phyloP scores from a whole-genome alignment of 2,797 vertebrate genomes.

The Champsocephalus gunnari region DNA sequence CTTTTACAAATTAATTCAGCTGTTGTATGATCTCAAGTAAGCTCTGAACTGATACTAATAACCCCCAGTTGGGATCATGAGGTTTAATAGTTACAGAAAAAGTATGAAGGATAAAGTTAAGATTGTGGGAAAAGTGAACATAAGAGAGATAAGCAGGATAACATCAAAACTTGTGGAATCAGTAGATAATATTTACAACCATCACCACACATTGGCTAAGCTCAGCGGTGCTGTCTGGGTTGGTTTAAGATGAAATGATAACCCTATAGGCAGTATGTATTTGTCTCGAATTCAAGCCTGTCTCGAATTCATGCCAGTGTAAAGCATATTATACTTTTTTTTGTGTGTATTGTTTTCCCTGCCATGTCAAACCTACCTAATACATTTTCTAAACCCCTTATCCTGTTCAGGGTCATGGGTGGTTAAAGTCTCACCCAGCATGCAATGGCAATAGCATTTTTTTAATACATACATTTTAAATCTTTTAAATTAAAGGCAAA shows the following conservation, averaged over 20 bases:
- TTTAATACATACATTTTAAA: background rate
- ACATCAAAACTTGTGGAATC: slow-evolving; percentile 24
- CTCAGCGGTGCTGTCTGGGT: slow-evolving; percentile 19
- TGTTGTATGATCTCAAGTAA: slow-evolving; percentile 22
- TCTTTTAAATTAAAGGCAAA: background rate
- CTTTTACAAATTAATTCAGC: slow-evolving; percentile 21
- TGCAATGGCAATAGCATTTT: background rate
- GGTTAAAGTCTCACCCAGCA: slow-evolving; percentile 10
- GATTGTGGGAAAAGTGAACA: slow-evolving; percentile 11
- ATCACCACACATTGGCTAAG: slow-evolving; percentile 13
- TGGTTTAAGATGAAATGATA: slow-evolving; percentile 44
- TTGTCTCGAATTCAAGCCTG: slow-evolving; percentile 17
- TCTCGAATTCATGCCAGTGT: slow-evolving; percentile 10
- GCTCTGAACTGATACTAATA: slow-evolving; percentile 16
- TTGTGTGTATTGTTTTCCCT: slow-evolving; percentile 12
- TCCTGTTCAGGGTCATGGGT: slow-evolving; percentile 16
- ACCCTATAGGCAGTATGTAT: slow-evolving; percentile 19
- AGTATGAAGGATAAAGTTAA: background rate
- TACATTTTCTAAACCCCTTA: slow-evolving; percentile 12
- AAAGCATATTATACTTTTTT: slow-evolving; percentile 19
- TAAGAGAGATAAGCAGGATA: slow-evolving; percentile 40
- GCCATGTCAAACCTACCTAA: slow-evolving; percentile 11
- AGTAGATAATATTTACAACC: slow-evolving; percentile 36
- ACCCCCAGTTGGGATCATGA: background rate
- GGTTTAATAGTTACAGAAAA: slow-evolving; percentile 21